Evolutionary conservation across 2,797 vertebrate genomes (phyloP), one percentile per base, ranked within the genome.

Genomic region (Gobio occitaniae): DNA sequence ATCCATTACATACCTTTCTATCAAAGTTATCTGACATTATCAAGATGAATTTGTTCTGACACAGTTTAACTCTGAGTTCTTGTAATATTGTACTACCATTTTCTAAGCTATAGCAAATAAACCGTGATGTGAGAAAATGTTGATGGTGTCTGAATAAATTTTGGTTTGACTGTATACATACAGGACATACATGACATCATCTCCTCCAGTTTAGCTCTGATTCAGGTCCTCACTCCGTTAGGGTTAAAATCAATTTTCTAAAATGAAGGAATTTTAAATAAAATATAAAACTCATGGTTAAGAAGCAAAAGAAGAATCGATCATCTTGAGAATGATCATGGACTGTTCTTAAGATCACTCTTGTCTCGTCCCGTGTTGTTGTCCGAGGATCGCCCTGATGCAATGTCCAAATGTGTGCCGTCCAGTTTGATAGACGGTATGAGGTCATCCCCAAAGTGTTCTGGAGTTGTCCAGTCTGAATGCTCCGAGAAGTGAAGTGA

Each of bases 401-500:
- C 41, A 65, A 11, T 47, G 44, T 56, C 66, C 36, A 82, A 71
- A 71, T 29, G 36, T 77, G 36, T 83, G 52, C 52, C 25, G 21
- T 19, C 61, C 59, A 81, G 44, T 59, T 48, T 76, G 38, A 80
- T 16, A n/a, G 68, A 81, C 50, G 56, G 25, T 59, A n/a, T 81
- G 71, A 84, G 83, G 85, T 32, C 32, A 79, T 82, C 68, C 36
- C 72, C 36, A 66, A 36, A 6, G 6, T 63, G 52, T 65, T 65
- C 61, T 65, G 66, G 25, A 84, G 41, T 56, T 68, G 74, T 86
- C 65, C 56, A 48, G 32, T 56, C 48, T 59, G 72, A 71, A 56
- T 48, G 79, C 85, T 70, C 48, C 13, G 78, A 48, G 38, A 65
- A 68, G 78, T 65, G 38, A 65, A 68, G 41, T 82, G 81, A 70